A percentile compares a stretch with the other conserved stretches of the same genome.
phyloP scores from a whole-genome alignment of 2,888 invertebrate species.

The Baccha elongata region DNA sequence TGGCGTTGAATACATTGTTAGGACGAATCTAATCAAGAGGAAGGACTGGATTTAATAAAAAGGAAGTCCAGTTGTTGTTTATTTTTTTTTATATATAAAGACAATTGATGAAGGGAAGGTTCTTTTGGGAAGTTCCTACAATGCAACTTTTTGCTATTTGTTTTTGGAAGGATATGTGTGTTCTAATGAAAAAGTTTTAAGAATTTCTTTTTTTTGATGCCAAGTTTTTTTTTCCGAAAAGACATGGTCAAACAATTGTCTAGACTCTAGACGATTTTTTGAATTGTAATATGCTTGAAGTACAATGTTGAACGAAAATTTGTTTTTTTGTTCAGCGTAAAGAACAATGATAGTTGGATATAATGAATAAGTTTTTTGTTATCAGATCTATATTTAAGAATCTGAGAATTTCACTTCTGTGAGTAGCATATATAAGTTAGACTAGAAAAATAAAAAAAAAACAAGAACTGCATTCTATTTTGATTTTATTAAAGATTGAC shows the following conservation, averaged over 20 bases:
- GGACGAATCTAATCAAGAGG: constrained; percentile 60
- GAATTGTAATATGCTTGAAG: not conserved
- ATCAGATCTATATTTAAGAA: too few species aligned
- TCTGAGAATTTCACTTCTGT: too few species aligned
- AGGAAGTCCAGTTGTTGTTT: not conserved
- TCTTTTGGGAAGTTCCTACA: constrained; percentile 14
- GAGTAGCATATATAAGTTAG: too few species aligned
- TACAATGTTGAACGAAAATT: not conserved
- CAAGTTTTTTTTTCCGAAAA: not conserved
- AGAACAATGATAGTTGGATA: too few species aligned
- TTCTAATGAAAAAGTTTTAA: constrained; percentile 51
- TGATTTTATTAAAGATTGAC: too few species aligned
- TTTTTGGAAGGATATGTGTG: constrained; percentile 33
- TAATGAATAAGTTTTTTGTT: too few species aligned
- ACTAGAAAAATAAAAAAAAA: too few species aligned
- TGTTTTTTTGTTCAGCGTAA: too few species aligned
- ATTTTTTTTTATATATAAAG: not conserved
- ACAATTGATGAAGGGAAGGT: not conserved
- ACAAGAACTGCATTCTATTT: too few species aligned
- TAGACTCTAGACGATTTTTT: constrained; percentile 66
- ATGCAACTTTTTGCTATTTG: constrained; percentile 29
- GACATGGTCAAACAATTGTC: constrained; percentile 65
- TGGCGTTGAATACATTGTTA: constrained; percentile 16
- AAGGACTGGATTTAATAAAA: constrained; percentile 56
- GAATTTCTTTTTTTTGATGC: constrained; percentile 15